These are phyloP conservation scores for Bilobella aurantiaca DNA, from an alignment of 1,140 invertebrate genomes.

Conservation along the genomic window DNA sequence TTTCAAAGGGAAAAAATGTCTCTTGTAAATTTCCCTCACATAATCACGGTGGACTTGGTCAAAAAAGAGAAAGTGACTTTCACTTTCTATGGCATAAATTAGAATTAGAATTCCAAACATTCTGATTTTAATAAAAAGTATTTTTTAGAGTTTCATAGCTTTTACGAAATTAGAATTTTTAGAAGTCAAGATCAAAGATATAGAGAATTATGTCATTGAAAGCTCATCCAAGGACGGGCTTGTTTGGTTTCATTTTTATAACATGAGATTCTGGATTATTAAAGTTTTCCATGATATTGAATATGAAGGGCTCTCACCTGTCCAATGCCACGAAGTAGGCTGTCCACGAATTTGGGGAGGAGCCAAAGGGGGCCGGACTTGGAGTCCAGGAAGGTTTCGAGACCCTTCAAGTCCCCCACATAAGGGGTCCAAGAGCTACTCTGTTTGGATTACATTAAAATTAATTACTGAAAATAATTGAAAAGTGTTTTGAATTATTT, in stretches of 20 bases:
- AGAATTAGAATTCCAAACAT: too few relatives aligned
- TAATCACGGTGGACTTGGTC: too few relatives aligned
- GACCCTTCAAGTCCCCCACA: slow-evolving; percentile 40
- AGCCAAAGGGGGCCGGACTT: slow-evolving; percentile 37
- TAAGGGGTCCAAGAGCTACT: slow-evolving; percentile 36
- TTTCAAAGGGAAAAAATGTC: slow-evolving; percentile 31
- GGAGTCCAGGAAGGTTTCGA: slow-evolving; percentile 37
- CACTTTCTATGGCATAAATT: too few relatives aligned
- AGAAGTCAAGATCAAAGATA: not conserved
- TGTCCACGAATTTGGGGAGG: slow-evolving; percentile 38
- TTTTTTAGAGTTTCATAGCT: too few relatives aligned
- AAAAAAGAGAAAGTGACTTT: too few relatives aligned
- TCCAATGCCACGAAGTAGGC: slow-evolving; percentile 40
- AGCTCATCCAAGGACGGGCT: too few relatives aligned
- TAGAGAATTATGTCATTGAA: not conserved
- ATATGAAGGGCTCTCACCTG: slow-evolving; percentile 38
- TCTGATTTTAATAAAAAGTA: too few relatives aligned
- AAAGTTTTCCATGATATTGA: too few relatives aligned
- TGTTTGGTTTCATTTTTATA: too few relatives aligned
- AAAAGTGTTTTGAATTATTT: not conserved
- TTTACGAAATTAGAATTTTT: too few relatives aligned
- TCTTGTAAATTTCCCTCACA: not conserved
- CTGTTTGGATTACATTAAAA: slow-evolving; percentile 1
- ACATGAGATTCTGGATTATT: too few relatives aligned
- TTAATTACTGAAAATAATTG: not conserved